Base-by-base conservation (phyloP, 2,113 vertebrate genomes). In the Ictalurus furcatus region DNA sequence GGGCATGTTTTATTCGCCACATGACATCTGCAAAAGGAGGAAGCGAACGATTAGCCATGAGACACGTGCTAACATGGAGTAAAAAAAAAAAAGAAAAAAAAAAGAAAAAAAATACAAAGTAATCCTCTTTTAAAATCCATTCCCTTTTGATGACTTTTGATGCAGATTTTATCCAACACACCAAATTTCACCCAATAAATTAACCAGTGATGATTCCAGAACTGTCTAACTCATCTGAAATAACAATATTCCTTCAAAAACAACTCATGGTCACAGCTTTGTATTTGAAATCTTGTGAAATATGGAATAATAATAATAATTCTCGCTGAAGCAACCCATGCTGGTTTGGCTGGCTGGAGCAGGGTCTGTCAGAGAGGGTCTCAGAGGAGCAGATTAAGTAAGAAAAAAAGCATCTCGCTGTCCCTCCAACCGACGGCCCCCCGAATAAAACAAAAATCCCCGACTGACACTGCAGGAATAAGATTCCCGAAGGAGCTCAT, bases 1-100 rank as follows among this genome's bases (percentile, higher is more conserved):
- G 97, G 97, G 93, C 98, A 99, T 0, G 97, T 98, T 94, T 96
- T 97, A 93, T 99, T 99, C 90, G 95, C 94, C 89, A 93, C 89
- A 4, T 96, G 96, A 93, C 98, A 99, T 87, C 98, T 99, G 91
- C 25, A 88, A 86, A 86, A 61, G 34, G 91, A 86, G 89, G 34
- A 92, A 67, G 79, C 23, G 80, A 85, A 54, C 59, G 25, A 90
- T 91, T 89, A 88, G 59, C 90, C 84, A 71, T 28, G 82, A 87
- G 82, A 88, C 82, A 87, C 23, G 71, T 56, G 11, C 82, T 71
- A 89, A 14, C 83, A 61, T 8, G 44, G n/a, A 25, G 81, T 78
- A 74, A 34, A 16, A 40, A 76, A 52, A 58, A 17, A 82, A 82
- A 59, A 2, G 40, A 19, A 19, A 71, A 58, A 83, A 4, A 2